A percentile compares a stretch with the other conserved stretches of the same genome.
Conservation (phyloP, 2,888 invertebrate species). For the Hirudinaria manillensis region DNA sequence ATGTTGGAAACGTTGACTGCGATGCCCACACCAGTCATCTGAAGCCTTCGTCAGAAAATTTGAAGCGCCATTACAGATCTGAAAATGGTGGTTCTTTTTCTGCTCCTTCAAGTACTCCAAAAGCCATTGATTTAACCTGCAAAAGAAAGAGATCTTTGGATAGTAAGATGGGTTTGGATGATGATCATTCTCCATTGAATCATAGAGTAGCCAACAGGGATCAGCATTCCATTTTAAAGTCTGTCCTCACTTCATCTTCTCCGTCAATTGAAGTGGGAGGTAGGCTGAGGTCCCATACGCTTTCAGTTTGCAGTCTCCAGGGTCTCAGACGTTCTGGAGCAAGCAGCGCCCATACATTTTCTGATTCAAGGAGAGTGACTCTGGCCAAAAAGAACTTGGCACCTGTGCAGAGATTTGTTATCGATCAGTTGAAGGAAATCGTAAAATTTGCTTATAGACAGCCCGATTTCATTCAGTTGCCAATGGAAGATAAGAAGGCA, state of each 20-base stretch:
- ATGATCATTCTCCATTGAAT: not conserved
- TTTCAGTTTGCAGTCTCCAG: slow-evolving; percentile 15
- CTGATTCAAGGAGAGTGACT: slow-evolving; percentile 44
- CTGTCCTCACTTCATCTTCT: slow-evolving; percentile 6
- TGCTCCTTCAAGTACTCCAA: not conserved
- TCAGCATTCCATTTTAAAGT: slow-evolving; percentile 17
- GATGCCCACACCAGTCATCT: not conserved
- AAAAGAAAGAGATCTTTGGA: slow-evolving; percentile 24
- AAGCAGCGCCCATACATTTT: not conserved
- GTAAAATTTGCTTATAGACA: slow-evolving; percentile 34
- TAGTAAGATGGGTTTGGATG: not conserved
- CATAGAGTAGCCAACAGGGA: not conserved
- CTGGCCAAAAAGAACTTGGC: slow-evolving; percentile 52
- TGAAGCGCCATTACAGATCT: slow-evolving; percentile 8
- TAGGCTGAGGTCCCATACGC: slow-evolving; percentile 25
- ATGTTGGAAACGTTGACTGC: not conserved
- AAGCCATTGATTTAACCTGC: slow-evolving; percentile 28
- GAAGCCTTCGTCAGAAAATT: not conserved
- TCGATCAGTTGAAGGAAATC: slow-evolving; percentile 22
- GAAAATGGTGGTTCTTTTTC: slow-evolving; percentile 16
- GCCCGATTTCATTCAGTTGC: slow-evolving; percentile 47
- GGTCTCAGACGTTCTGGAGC: slow-evolving; percentile 8
- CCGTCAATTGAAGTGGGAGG: not conserved
- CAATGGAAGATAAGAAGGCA: slow-evolving; percentile 47
- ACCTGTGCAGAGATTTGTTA: slow-evolving; percentile 42